Percentiles rank a stretch among this genome's conserved stretches.
Evolutionary conservation across 2,888 invertebrate species (phyloP).

Genomic region (Cerastis leucographa): DNA sequence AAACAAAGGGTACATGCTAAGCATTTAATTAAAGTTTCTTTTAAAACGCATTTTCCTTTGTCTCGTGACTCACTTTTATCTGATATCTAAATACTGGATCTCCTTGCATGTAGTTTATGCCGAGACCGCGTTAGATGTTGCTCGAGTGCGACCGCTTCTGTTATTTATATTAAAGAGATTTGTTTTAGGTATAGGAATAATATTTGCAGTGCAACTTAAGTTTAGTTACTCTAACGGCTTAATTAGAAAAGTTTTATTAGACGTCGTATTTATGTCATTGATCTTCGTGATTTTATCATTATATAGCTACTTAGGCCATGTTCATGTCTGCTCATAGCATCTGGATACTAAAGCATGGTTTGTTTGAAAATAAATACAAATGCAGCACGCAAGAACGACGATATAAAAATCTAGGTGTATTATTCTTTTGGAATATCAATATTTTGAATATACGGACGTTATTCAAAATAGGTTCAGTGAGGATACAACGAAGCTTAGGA

Average conservation of each 20-base stretch:
- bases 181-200: conserved; percentile 9
- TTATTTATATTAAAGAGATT: conserved; percentile 18
- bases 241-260: conserved; percentile 15
- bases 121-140: conserved; percentile 50
- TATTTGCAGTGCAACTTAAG: conserved; percentile 2
- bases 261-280: background rate
- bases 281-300: background rate
- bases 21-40: conserved; percentile 86
- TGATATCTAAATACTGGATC: conserved; percentile 75
- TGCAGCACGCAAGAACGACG: background rate
- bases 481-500: conserved; percentile 82
- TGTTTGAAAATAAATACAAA: conserved; percentile 6
- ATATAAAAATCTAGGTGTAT: conserved; percentile 38
- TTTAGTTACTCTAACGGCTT: background rate
- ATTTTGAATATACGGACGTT: conserved; percentile 70
- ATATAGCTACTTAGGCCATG: background rate
- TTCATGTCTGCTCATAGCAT: background rate
- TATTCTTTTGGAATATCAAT: conserved; percentile 65
- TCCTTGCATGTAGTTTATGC: conserved; percentile 63
- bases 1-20: conserved; percentile 74
- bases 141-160: conserved; percentile 17
- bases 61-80: conserved; percentile 76
- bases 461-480: conserved; percentile 82
- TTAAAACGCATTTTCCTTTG: conserved; percentile 76
- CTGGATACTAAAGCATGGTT: background rate